Percentiles rank a stretch among this genome's conserved stretches.
These are phyloP conservation scores for Xenopus borealis DNA, from an alignment of 2,113 vertebrate genomes.

Conservation along the genomic window DNA sequence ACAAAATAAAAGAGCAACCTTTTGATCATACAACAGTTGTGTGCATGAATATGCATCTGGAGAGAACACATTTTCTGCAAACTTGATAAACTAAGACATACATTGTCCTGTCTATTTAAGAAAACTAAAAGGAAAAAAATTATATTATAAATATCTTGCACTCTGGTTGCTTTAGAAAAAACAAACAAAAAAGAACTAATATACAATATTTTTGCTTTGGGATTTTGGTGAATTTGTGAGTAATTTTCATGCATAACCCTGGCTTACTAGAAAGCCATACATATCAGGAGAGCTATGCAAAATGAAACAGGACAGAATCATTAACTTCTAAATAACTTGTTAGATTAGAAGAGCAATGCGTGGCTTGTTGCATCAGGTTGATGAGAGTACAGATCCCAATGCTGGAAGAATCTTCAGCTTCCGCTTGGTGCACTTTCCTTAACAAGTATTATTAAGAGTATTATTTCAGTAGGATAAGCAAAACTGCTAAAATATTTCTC, in stretches of 20 bases:
- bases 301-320: conserved; percentile 22
- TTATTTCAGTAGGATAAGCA: background rate
- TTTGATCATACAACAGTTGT: too few relatives aligned
- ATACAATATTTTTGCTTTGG: background rate
- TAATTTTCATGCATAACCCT: conserved; percentile 28
- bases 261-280: conserved; percentile 7
- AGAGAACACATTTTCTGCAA: too few relatives aligned
- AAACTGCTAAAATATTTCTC: background rate
- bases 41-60: too few relatives aligned
- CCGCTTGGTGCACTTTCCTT: background rate
- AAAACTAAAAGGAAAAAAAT: too few relatives aligned
- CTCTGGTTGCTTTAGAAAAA: conserved; percentile 2
- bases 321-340: conserved; percentile 38
- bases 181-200: conserved; percentile 11
- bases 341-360: conserved; percentile 11
- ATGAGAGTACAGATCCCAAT: too few relatives aligned
- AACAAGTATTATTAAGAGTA: background rate
- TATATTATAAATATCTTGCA: background rate
- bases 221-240: conserved; percentile 30
- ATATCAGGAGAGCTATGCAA: background rate
- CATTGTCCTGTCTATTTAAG: too few relatives aligned
- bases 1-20: too few relatives aligned
- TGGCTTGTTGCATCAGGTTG: too few relatives aligned
- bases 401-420: background rate
- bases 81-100: too few relatives aligned